Base-by-base conservation (phyloP, 2,888 invertebrate genomes). In the Omphaloscelis lunosa region DNA sequence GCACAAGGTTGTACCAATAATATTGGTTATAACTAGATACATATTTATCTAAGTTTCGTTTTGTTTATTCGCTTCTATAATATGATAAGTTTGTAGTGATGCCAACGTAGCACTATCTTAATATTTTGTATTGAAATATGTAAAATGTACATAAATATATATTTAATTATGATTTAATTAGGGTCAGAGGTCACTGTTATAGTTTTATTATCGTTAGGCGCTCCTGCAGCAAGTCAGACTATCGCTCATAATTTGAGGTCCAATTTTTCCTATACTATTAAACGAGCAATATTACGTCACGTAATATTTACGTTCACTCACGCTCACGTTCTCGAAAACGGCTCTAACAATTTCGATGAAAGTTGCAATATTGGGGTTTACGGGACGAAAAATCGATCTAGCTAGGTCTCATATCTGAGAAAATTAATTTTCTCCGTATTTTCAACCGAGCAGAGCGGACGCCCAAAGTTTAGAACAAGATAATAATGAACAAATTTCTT, bases 81-180 rank as follows among this genome's bases (percentile, higher is more conserved):
- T 39, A 6, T 51, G 15, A 8, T 27, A 45, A 27, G 23, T 63
- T 48, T 39, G 6, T 23, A 34, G 8, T 48, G 2, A 34, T 63
- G 34, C 23, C 45, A 39, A 75, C 61, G 9, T 27, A 29, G 7
- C 11, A 34, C 20, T 77, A 45, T 53, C 51, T 78, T 45, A 45
- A 53, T 29, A 29, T 29, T 68, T 62, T 53, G 20, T 78, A n/a
- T 62, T 56, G n/a, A 29, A 45, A 12, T 34, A 15, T 29, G 17
- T 41, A 27, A 11, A 63, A 61, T 41, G 1, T n/a, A 51, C 41
- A 59, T 51, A 34, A 66, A 29, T 59, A 59, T 20, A 20, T 41
- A 34, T 66, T 66, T 56, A 62, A 66, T 48, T 27, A 56, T 39
- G 39, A 82, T 76, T 61, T n/a, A 61, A 15, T 41, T 23, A 58